Evolutionary conservation across 2,113 vertebrate genomes (phyloP), one percentile per base, ranked within the genome.

Genomic region (Neomonachus schauinslandi): DNA sequence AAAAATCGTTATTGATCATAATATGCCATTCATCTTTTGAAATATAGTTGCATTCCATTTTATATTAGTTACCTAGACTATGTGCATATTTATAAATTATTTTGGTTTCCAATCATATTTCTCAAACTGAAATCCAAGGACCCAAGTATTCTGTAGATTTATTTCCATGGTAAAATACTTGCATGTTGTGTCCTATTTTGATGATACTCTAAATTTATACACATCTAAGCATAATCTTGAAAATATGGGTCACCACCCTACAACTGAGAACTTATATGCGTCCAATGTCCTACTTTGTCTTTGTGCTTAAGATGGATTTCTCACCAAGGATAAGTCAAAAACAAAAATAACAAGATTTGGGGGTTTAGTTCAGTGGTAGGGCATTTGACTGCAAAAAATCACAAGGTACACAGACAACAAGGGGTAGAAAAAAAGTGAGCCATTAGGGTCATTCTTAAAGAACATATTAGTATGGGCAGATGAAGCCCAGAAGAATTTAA

Each of bases 21-120:
- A 92, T 55, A 90, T 86, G 4, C 39, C 67, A 89, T 83, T 83
- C 28, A 94, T 76, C 59, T 46, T 90, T 90, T 63, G 92, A 94
- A 94, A 36, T 81, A 33, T 77, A 81, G 9, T 69, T 81, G 11
- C 7, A 82, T 72, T 97, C 18, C 82, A 49, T 65, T 80, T 84
- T 79, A 71, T 76, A 36, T 65, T 92, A 69, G 8, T 79, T 24
- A 33, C 39, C 39, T 79, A 83, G 18, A 55, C 51, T 88, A 79
- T 86, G 63, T 87, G 26, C 16, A 39, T 46, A 28, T 82, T 79
- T 63, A 59, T 63, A 74, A 53, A 18, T 55, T 57, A 57, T 19
- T 61, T 67, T 92, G 1, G 7, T 63, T 59, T 77, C 16, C 77
- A 86, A 36, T 4, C 36, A 2, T n/a, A 82, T 86, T 61, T 82